A percentile compares a stretch with the other conserved stretches of the same genome.
phyloP scores from a whole-genome alignment of 2,888 invertebrate species.

The Prenolepis imparis region DNA sequence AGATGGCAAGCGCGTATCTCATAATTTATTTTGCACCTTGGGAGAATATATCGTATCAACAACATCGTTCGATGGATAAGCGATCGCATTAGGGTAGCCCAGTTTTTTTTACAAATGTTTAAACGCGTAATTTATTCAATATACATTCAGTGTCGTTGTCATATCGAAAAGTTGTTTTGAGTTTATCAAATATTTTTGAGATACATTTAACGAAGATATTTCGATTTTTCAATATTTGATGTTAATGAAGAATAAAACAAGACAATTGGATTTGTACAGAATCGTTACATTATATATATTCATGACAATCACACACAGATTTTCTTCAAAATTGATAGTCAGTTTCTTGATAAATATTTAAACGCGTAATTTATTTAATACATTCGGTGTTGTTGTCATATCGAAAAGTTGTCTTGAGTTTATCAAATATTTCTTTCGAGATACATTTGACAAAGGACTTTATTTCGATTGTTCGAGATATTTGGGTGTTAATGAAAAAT shows the following conservation, averaged over 20 bases:
- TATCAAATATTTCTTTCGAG: no score
- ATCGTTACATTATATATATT: not conserved
- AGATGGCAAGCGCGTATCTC: conserved; percentile 50
- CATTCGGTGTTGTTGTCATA: no score
- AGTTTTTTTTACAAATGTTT: not conserved
- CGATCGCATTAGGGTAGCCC: conserved; percentile 30
- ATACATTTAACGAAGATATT: not conserved
- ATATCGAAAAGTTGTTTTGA: not conserved
- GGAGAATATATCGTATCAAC: conserved; percentile 43
- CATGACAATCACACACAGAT: no score
- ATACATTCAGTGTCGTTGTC: not conserved
- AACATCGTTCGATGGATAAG: conserved; percentile 29
- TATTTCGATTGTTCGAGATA: no score
- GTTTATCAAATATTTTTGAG: not conserved
- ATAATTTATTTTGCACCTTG: conserved; percentile 67
- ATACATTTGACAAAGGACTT: no score
- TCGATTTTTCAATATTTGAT: not conserved
- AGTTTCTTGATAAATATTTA: no score
- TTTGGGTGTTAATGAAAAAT: no score
- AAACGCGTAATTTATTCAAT: not conserved
- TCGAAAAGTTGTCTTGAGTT: no score
- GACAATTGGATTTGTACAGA: not conserved
- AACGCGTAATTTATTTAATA: no score
- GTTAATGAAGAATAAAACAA: not conserved
- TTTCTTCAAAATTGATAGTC: no score